Percentiles rank a stretch among this genome's conserved stretches.
These are phyloP conservation scores for Watsonalla cultraria DNA, from an alignment of 2,888 invertebrate genomes.

Conservation along the genomic window DNA sequence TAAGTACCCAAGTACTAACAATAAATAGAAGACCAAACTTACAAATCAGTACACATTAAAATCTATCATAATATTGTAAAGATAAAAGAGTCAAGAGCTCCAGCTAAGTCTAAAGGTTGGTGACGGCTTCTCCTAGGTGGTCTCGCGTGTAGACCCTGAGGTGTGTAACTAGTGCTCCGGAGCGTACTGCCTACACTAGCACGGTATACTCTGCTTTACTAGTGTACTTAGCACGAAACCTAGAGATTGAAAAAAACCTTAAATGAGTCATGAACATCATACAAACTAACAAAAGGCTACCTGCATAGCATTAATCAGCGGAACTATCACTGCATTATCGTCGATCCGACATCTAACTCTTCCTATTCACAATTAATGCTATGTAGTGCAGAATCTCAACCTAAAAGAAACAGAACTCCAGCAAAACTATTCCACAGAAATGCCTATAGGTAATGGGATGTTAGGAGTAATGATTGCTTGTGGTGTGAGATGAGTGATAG, in stretches of 20 bases:
- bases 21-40: slow-evolving; percentile 74
- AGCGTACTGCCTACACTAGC: slow-evolving; percentile 79
- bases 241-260: slow-evolving; percentile 77
- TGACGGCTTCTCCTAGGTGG: slow-evolving; percentile 74
- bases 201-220: slow-evolving; percentile 74
- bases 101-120: slow-evolving; percentile 67
- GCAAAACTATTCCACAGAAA: slow-evolving; percentile 25
- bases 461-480: slow-evolving; percentile 23
- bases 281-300: slow-evolving; percentile 54
- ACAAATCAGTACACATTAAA: slow-evolving; percentile 71
- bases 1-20: slow-evolving; percentile 74
- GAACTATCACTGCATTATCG: slow-evolving; percentile 33
- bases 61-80: slow-evolving; percentile 63
- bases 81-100: slow-evolving; percentile 53
- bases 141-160: slow-evolving; percentile 71
- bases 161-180: slow-evolving; percentile 76
- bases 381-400: slow-evolving; percentile 56
- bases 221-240: slow-evolving; percentile 79
- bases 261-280: slow-evolving; percentile 56
- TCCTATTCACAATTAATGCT: slow-evolving; percentile 65
- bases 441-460: slow-evolving; percentile 31
- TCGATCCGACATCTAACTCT: slow-evolving; percentile 17
- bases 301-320: slow-evolving; percentile 71
- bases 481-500: slow-evolving; percentile 26
- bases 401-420: slow-evolving; percentile 30